Evolutionary conservation across 64 coral and sea anemone species (phyloP).

Genomic region (Anthopleura sola): DNA sequence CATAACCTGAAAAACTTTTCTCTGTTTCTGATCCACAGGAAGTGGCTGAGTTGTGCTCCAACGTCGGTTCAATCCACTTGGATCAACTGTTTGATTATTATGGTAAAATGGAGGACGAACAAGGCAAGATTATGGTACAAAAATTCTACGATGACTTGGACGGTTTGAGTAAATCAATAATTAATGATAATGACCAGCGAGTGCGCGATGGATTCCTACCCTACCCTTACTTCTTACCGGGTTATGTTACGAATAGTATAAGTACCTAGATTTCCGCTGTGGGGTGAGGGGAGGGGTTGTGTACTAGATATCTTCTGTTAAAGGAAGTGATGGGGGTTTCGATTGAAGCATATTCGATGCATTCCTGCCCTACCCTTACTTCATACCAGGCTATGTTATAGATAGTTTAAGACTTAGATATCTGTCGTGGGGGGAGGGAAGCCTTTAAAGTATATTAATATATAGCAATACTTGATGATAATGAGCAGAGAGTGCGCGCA

Average conservation of each 20-base stretch:
- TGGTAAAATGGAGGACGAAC: constrained; percentile 60
- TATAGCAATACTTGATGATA: too few relatives aligned
- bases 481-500: too few relatives aligned
- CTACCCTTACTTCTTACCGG: constrained; percentile 89
- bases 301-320: too few relatives aligned
- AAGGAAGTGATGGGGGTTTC: too few relatives aligned
- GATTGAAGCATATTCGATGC: too few relatives aligned
- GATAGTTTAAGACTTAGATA: constrained; percentile 83
- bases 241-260: constrained; percentile 80
- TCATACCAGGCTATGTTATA: constrained; percentile 76
- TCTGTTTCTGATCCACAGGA: constrained; percentile 47
- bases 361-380: constrained; percentile 87
- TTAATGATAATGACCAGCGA: constrained; percentile 55
- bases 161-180: constrained; percentile 48
- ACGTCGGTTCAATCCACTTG: constrained; percentile 82
- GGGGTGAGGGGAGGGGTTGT: background rate
- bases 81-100: constrained; percentile 89
- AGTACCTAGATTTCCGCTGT: constrained; percentile 52
- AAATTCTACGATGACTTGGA: constrained; percentile 66
- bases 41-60: constrained; percentile 82
- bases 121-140: constrained; percentile 51
- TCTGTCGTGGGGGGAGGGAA: background rate
- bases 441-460: too few relatives aligned
- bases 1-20: background rate
- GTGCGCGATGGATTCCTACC: constrained; percentile 64